Conservation (phyloP, 2,888 invertebrate genomes). For the Gnatocerus cornutus region DNA sequence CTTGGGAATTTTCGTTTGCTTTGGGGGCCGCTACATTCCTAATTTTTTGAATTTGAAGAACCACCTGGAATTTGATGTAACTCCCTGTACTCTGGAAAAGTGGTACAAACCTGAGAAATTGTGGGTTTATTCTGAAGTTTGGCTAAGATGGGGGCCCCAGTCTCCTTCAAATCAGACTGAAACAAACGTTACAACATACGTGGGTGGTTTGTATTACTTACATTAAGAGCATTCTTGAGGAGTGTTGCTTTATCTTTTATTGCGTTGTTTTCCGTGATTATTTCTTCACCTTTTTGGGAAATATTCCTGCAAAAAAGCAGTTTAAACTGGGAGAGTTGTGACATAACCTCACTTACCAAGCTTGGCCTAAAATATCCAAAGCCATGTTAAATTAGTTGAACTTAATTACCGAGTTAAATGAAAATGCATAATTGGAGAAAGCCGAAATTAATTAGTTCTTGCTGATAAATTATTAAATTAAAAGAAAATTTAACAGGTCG, state of each 20-base stretch:
- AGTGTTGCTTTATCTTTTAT: constrained; percentile 78
- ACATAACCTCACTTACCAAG: constrained; percentile 58
- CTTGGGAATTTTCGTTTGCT: constrained; percentile 87
- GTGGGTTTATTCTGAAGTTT: constrained; percentile 78
- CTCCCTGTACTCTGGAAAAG: neutral
- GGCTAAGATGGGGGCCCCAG: constrained; percentile 84
- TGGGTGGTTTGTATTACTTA: constrained; percentile 71
- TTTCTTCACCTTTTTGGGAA: constrained; percentile 81
- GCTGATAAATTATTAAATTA: constrained; percentile 4
- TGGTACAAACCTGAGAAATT: constrained; percentile 66
- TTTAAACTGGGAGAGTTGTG: neutral
- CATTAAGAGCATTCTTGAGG: constrained; percentile 80
- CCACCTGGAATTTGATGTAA: constrained; percentile 68
- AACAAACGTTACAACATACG: constrained; percentile 59
- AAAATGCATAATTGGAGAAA: constrained; percentile 5
- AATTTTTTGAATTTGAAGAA: constrained; percentile 91
- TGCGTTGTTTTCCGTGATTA: constrained; percentile 78
- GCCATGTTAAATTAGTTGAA: constrained; percentile 16
- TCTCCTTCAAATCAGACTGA: constrained; percentile 85
- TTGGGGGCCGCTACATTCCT: constrained; percentile 93
- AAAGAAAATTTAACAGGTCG: constrained; percentile 9
- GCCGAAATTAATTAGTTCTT: neutral
- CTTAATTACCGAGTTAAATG: neutral
- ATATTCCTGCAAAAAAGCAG: constrained; percentile 76
- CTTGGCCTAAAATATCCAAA: constrained; percentile 56